These are phyloP conservation scores for Meliscaeva auricollis DNA, from an alignment of 2,888 invertebrate genomes.

Conservation along the genomic window DNA sequence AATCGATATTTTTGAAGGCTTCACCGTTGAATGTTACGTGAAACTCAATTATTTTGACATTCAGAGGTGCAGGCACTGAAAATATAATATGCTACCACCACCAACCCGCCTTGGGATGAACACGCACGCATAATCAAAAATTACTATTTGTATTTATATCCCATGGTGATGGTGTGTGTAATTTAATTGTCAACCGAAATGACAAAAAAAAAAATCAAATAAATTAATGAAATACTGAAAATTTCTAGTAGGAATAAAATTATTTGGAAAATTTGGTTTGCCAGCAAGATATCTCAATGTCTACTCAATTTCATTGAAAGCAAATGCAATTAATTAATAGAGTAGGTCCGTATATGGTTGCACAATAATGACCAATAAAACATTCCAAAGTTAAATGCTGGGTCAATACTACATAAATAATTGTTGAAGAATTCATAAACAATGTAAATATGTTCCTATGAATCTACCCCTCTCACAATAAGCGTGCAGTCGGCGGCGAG, in stretches of 20 bases:
- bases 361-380: not conserved
- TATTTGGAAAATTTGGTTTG: not conserved
- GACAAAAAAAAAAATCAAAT: too few relatives aligned
- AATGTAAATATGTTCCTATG: too few relatives aligned
- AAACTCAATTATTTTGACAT: not conserved
- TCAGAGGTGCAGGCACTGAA: not conserved
- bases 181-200: too few relatives aligned
- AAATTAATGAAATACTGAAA: too few relatives aligned
- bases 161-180: too few relatives aligned
- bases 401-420: too few relatives aligned
- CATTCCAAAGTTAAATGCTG: not conserved
- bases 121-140: not conserved
- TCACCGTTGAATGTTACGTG: not conserved
- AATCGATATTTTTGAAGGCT: constrained; percentile 12
- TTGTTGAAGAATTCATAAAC: too few relatives aligned
- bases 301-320: not conserved
- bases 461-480: too few relatives aligned
- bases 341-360: not conserved
- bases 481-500: too few relatives aligned
- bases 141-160: too few relatives aligned
- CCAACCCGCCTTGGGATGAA: not conserved
- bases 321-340: not conserved
- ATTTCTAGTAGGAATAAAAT: not conserved
- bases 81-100: not conserved
- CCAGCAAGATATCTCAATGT: not conserved